These are phyloP conservation scores for Neocrepidodera transversa DNA, from an alignment of 2,888 invertebrate genomes.

Conservation along the genomic window DNA sequence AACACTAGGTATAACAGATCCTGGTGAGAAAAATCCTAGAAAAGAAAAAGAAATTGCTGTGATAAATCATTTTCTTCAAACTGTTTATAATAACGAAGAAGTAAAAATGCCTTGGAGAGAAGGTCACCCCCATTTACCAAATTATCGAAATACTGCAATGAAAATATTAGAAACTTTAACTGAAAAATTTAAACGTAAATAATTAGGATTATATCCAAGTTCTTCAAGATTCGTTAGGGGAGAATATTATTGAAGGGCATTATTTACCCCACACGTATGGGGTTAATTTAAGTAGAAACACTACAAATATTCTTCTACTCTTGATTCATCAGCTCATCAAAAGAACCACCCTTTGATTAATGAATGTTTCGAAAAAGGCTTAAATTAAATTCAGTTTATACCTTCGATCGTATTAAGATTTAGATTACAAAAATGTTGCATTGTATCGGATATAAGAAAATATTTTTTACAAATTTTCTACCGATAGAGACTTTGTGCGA, in stretches of 20 bases:
- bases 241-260: slow-evolving; percentile 18
- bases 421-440: slow-evolving; percentile 37
- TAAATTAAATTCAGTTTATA: slow-evolving; percentile 32
- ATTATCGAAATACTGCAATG: slow-evolving; percentile 3
- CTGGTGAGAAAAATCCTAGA: background rate
- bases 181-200: background rate
- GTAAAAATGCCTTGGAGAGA: slow-evolving; percentile 44
- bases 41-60: slow-evolving; percentile 4
- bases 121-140: slow-evolving; percentile 39
- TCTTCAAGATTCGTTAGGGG: slow-evolving; percentile 8
- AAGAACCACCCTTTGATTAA: slow-evolving; percentile 23
- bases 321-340: too few species aligned
- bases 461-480: slow-evolving; percentile 47
- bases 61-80: too few species aligned
- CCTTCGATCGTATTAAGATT: slow-evolving; percentile 34
- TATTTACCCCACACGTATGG: slow-evolving; percentile 10
- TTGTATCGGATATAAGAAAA: slow-evolving; percentile 46
- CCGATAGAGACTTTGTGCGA: slow-evolving; percentile 45
- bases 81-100: slow-evolving; percentile 32
- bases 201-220: slow-evolving; percentile 1
- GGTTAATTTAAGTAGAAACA: too few species aligned
- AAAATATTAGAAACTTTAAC: background rate
- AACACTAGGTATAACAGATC: slow-evolving; percentile 1
- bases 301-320: too few species aligned
- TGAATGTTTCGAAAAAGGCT: slow-evolving; percentile 36